Evolutionary conservation across 2,113 vertebrate genomes (phyloP).

Genomic region (Eulacestoma nigropectus): DNA sequence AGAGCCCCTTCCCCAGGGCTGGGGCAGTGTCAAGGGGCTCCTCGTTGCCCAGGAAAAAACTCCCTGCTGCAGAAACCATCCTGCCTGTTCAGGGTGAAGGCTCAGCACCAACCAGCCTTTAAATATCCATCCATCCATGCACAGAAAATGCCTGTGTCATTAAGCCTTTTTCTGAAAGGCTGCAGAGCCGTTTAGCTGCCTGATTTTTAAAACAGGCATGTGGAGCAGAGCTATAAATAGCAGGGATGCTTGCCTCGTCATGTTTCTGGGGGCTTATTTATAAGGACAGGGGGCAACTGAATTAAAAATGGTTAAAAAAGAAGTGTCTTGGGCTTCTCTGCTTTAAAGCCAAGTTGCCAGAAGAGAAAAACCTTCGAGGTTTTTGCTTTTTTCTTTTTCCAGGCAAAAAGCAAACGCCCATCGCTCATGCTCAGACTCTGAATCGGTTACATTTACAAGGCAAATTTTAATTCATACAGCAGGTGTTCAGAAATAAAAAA

Average conservation of each 20-base stretch:
- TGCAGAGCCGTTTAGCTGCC: conserved; percentile 33
- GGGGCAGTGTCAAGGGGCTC: background rate
- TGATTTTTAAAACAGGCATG: conserved; percentile 22
- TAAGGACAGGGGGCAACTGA: background rate
- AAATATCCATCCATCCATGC: background rate
- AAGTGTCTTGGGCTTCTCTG: background rate
- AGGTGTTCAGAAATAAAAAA: background rate
- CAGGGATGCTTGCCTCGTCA: conserved; percentile 22
- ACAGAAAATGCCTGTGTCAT: background rate
- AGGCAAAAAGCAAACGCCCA: background rate
- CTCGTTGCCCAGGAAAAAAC: background rate
- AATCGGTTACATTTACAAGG: conserved; percentile 43
- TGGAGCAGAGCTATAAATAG: conserved; percentile 47
- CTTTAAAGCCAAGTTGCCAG: background rate
- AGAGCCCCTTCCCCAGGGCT: background rate
- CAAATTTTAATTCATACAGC: conserved; percentile 59
- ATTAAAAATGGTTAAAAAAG: background rate
- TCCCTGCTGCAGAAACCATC: background rate
- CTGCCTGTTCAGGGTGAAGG: background rate
- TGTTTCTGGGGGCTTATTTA: conserved; percentile 36
- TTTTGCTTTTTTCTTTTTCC: background rate
- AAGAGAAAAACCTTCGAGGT: background rate
- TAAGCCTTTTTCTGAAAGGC: background rate
- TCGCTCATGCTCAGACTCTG: background rate
- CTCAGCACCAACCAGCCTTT: background rate